Conservation (phyloP, 2,888 invertebrate genomes). For the Cenopis cana region DNA sequence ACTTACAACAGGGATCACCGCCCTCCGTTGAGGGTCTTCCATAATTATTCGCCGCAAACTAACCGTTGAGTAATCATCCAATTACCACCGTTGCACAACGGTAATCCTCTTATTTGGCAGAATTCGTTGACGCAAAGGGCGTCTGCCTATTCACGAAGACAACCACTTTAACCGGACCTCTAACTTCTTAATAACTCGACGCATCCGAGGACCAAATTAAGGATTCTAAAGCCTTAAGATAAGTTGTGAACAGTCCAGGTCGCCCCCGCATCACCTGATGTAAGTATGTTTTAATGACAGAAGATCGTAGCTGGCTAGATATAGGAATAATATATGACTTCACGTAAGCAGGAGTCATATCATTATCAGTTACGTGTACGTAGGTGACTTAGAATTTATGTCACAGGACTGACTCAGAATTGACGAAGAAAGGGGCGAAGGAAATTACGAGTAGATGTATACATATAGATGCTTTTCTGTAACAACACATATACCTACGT, state of each 20-base stretch:
- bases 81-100: conserved; percentile 25
- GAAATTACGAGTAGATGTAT: background rate
- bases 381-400: background rate
- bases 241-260: background rate
- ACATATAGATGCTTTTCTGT: no score
- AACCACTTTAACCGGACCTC: background rate
- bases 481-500: no score
- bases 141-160: conserved; percentile 3
- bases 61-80: conserved; percentile 27
- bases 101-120: conserved; percentile 31
- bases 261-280: conserved; percentile 23
- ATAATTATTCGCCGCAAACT: conserved; percentile 18
- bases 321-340: background rate
- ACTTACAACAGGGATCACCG: background rate
- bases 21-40: conserved; percentile 13
- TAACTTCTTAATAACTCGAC: background rate
- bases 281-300: background rate
- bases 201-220: background rate
- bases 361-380: background rate
- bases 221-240: background rate
- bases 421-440: background rate
- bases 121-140: conserved; percentile 29
- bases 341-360: background rate
- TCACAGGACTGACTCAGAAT: background rate
- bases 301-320: background rate